A percentile compares a stretch with the other conserved stretches of the same genome.
Conservation (phyloP, 2,797 vertebrate species). For the Lagocephalus sceleratus region DNA sequence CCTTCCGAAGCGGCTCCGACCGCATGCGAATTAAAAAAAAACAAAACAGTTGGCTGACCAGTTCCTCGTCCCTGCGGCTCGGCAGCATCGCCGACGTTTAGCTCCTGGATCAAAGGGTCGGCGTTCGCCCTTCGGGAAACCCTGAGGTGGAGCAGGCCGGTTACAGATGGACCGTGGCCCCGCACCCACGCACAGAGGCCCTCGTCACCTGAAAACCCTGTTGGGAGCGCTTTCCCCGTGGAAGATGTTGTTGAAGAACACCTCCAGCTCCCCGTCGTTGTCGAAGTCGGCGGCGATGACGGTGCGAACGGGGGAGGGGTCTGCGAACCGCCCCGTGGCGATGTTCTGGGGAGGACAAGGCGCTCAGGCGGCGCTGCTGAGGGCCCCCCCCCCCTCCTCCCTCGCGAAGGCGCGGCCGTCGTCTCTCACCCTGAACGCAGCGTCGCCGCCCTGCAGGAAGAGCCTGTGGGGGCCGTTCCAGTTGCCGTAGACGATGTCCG, state of each 20-base stretch:
- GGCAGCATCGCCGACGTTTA: slow-evolving; percentile 86
- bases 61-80: slow-evolving; percentile 88
- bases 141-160: too few species aligned
- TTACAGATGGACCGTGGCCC: too few species aligned
- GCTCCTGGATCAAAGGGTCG: slow-evolving; percentile 84
- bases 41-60: slow-evolving; percentile 68
- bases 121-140: slow-evolving; percentile 80
- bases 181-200: not conserved
- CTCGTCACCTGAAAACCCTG: slow-evolving; percentile 85
- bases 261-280: slow-evolving; percentile 90
- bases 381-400: too few species aligned
- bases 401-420: not conserved
- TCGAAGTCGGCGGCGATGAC: slow-evolving; percentile 92
- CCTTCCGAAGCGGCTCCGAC: too few species aligned
- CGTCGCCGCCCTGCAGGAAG: slow-evolving; percentile 81
- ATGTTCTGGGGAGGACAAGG: slow-evolving; percentile 77
- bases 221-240: slow-evolving; percentile 85
- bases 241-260: slow-evolving; percentile 97
- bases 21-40: not conserved
- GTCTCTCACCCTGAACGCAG: slow-evolving; percentile 83
- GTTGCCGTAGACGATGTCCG: slow-evolving; percentile 93
- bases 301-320: slow-evolving; percentile 86
- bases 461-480: slow-evolving; percentile 95
- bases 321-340: slow-evolving; percentile 82
- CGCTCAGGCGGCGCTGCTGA: not conserved